Evolutionary conservation across 2,113 vertebrate species (phyloP).

Genomic region (Callionymus lyra): DNA sequence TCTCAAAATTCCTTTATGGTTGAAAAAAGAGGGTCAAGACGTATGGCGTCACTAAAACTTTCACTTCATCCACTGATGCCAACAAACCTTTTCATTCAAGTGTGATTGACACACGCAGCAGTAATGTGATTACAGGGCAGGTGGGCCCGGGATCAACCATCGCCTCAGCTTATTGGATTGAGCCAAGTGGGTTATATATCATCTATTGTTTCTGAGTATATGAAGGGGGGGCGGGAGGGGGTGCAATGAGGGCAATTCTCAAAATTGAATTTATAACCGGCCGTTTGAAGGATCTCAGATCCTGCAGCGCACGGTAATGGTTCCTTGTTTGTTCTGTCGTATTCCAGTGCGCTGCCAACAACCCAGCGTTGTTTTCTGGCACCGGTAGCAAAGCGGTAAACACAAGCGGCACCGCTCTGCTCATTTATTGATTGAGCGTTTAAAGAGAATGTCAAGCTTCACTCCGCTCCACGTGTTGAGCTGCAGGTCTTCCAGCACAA

Average conservation of each 20-base stretch:
- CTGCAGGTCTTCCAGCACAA: constrained; percentile 10
- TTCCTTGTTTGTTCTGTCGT: constrained; percentile 37
- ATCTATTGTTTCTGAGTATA: constrained; percentile 68
- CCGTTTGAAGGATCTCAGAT: constrained; percentile 57
- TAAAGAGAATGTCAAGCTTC: constrained; percentile 37
- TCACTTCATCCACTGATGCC: constrained; percentile 28
- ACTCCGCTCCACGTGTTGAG: constrained; percentile 9
- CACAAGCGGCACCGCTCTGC: constrained; percentile 19
- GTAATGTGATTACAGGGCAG: constrained; percentile 70
- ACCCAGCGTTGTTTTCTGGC: constrained; percentile 41
- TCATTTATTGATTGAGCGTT: constrained; percentile 37
- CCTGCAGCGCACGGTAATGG: constrained; percentile 53
- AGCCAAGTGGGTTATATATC: constrained; percentile 72
- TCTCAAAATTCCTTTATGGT: too few relatives aligned
- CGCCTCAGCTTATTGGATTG: constrained; percentile 65
- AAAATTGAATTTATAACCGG: constrained; percentile 69
- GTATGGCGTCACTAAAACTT: constrained; percentile 17
- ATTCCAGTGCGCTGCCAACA: constrained; percentile 24
- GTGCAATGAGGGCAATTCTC: constrained; percentile 64
- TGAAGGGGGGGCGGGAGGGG: background rate
- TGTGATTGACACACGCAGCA: constrained; percentile 55
- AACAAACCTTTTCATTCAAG: constrained; percentile 53
- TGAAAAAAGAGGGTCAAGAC: constrained; percentile 17
- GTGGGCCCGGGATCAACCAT: constrained; percentile 64
- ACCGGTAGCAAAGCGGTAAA: constrained; percentile 32